These are phyloP conservation scores for Ptilorrhoa leucosticta DNA, from an alignment of 2,113 vertebrate species.

Conservation along the genomic window DNA sequence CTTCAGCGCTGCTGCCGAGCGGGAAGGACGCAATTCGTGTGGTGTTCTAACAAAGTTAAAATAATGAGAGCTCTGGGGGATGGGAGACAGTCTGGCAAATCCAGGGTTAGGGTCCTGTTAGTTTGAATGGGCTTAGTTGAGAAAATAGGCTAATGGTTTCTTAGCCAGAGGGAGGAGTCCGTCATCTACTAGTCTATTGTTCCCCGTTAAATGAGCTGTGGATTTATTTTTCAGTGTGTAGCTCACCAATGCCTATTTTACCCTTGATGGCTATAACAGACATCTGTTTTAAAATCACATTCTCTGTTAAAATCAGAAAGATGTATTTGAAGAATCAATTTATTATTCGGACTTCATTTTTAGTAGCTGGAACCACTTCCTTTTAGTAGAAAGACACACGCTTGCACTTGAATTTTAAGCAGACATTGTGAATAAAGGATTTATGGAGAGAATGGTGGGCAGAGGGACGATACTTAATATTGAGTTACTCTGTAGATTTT, in stretches of 20 bases:
- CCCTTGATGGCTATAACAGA: neutral
- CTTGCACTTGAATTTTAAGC: conserved; percentile 12
- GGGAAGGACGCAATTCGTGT: neutral
- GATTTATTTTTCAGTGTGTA: neutral
- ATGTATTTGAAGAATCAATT: neutral
- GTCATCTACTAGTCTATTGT: conserved; percentile 33
- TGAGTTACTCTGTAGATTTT: neutral
- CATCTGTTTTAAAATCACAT: neutral
- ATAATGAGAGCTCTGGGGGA: neutral
- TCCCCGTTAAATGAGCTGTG: conserved; percentile 30
- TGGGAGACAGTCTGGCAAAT: neutral
- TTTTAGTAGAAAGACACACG: neutral
- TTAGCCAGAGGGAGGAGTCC: conserved; percentile 44
- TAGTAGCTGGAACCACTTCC: neutral
- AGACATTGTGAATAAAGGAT: conserved; percentile 2
- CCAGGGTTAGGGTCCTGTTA: neutral
- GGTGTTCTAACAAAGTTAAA: neutral
- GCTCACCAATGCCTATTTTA: neutral
- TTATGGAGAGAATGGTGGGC: neutral
- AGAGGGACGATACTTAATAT: neutral
- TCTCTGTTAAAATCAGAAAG: neutral
- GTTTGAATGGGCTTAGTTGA: neutral
- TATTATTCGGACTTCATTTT: neutral
- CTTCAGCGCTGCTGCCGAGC: neutral
- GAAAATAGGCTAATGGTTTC: conserved; percentile 44